Percentiles rank a stretch among this genome's conserved stretches.
These are phyloP conservation scores for Paradisaea rubra DNA, from an alignment of 2,113 vertebrate genomes.

Conservation along the genomic window DNA sequence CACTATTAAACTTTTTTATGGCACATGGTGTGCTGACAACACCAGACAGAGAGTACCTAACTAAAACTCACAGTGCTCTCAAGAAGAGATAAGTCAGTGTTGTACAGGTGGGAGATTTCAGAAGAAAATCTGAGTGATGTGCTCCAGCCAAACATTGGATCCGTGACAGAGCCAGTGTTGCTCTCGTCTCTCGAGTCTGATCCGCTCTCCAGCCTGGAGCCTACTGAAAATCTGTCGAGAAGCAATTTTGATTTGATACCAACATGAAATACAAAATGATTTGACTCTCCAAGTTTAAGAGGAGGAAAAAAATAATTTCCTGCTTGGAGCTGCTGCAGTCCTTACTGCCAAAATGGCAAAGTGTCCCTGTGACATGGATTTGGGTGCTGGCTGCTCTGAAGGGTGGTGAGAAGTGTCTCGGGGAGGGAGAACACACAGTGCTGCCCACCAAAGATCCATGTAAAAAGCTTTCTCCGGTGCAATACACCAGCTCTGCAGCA, in stretches of 20 bases:
- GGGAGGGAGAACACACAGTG: background rate
- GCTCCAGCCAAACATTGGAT: conserved; percentile 47
- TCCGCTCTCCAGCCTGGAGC: conserved; percentile 47
- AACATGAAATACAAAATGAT: conserved; percentile 33
- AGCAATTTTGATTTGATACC: conserved; percentile 37
- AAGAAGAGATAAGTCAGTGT: background rate
- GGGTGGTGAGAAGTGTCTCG: background rate
- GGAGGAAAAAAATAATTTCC: background rate
- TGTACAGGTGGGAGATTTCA: conserved; percentile 42
- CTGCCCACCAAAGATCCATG: background rate
- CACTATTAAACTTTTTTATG: background rate
- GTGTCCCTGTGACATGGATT: background rate
- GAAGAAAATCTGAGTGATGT: conserved; percentile 30
- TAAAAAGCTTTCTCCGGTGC: background rate
- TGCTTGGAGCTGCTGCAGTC: background rate
- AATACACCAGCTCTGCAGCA: background rate
- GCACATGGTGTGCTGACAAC: background rate
- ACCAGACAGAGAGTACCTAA: background rate
- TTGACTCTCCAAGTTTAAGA: conserved; percentile 31
- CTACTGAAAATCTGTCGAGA: conserved; percentile 59
- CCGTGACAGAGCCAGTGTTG: conserved; percentile 15
- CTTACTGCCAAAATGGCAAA: conserved; percentile 10
- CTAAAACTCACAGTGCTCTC: background rate
- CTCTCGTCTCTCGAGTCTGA: conserved; percentile 58
- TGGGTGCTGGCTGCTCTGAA: background rate